Conservation (phyloP, 1,140 invertebrate genomes). For the Listronotus oregonensis region DNA sequence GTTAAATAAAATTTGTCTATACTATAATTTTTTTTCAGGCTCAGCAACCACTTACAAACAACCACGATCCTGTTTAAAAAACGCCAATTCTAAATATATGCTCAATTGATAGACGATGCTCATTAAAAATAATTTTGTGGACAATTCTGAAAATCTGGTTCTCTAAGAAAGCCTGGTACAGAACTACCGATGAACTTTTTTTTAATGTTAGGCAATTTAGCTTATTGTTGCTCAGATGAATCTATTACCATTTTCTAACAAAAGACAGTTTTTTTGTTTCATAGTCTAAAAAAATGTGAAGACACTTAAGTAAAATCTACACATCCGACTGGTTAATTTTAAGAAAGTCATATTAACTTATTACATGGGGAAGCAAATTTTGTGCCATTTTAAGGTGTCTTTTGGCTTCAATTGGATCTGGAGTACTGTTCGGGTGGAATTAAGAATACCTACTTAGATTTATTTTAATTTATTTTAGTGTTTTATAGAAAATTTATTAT, state of each 20-base stretch:
- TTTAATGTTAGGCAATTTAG: conserved; percentile 18
- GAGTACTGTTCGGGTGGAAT: conserved; percentile 6
- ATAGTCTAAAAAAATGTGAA: too few species aligned
- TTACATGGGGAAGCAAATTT: too few species aligned
- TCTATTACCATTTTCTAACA: conserved; percentile 16
- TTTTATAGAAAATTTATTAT: conserved; percentile 18
- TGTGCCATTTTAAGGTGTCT: too few species aligned
- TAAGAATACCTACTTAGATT: conserved; percentile 6
- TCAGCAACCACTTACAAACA: conserved; percentile 73
- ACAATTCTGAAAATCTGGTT: conserved; percentile 20
- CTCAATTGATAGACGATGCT: conserved; percentile 37
- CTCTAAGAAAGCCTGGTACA: conserved; percentile 1
- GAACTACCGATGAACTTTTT: not conserved
- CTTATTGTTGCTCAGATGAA: conserved; percentile 27
- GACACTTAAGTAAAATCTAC: too few species aligned
- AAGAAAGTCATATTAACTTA: too few species aligned
- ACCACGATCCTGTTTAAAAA: conserved; percentile 67
- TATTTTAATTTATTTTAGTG: conserved; percentile 16
- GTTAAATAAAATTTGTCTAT: not conserved
- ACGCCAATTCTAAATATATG: conserved; percentile 26
- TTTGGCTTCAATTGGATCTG: conserved; percentile 4
- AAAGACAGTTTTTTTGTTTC: too few species aligned
- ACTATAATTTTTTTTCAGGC: conserved; percentile 63
- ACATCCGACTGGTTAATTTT: too few species aligned
- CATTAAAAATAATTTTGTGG: conserved; percentile 22